Base-by-base conservation (phyloP, 1,140 invertebrate genomes). In the Acromyrmex charruanus region DNA sequence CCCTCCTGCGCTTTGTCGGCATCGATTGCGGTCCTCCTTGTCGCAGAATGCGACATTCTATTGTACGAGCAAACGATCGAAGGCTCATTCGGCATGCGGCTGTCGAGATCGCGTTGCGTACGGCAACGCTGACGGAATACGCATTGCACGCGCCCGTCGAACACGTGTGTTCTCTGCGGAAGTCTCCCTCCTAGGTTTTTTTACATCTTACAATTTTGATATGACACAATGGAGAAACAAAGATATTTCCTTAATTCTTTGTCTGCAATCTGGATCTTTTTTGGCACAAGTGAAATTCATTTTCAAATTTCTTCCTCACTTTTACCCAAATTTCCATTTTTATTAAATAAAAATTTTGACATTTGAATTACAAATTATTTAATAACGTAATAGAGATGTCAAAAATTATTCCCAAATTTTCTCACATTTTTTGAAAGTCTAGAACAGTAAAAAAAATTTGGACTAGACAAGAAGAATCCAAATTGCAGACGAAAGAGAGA, bases 1-100 rank as follows among this genome's bases (percentile, higher is more conserved):
- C n/a, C 55, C 21, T n/a, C 14, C 10, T 21, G 69, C 69, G 10
- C 65, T 84, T 84, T 75, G 80, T 84, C 69, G 80, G 80, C 80
- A 25, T n/a, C 79, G 31, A 53, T 59, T 21, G 68, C 53, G 66
- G 9, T 71, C 28, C 44, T 75, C 16, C 69, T 61, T 58, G 39
- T 44, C 18, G 7, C 28, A 51, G 59, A 49, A 61, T 61, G 25
- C 39, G 25, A 25, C 25, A 25, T 25, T 25, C 55, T 49, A 72
- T 72, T 72, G 35, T 82, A 44, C 53, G 80, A 53, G 18, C 3
- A 25, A 55, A 66, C 18, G 6, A 28, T 18, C 77, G 77, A 44
- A 4, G 14, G 49, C 53, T 82, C 55, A 75, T 84, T 84, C 80
- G 65, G 69, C 69, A 84, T 84, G 69, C 80, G 55, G 14, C 25